Evolutionary conservation across 2,113 vertebrate genomes (phyloP).

Genomic region (Ptilorrhoa leucosticta): DNA sequence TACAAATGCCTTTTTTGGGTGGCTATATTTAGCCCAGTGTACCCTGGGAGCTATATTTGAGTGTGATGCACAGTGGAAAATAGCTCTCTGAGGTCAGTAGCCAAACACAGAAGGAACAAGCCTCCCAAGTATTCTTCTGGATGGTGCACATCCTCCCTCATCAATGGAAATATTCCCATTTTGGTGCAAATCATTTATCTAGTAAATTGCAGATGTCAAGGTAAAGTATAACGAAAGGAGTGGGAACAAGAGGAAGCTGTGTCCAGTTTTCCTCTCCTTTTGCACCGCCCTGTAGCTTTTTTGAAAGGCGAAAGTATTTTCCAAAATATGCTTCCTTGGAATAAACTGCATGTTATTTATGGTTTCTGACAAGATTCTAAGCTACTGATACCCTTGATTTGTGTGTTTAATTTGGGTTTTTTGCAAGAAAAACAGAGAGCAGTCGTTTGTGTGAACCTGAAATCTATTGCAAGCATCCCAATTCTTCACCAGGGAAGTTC

Average conservation of each 20-base stretch:
- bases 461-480: not conserved
- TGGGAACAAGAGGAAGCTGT: not conserved
- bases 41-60: not conserved
- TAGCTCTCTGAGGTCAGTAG: not conserved
- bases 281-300: not conserved
- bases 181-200: not conserved
- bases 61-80: not conserved
- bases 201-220: not conserved
- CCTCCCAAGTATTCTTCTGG: not conserved
- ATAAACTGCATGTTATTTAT: not conserved
- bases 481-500: not conserved
- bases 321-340: not conserved
- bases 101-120: not conserved
- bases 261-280: not conserved
- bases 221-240: not conserved
- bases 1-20: not conserved
- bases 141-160: not conserved
- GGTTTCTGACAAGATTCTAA: not conserved
- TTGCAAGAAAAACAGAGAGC: not conserved
- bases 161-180: not conserved
- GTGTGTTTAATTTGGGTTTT: not conserved
- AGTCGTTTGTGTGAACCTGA: not conserved
- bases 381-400: not conserved
- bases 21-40: not conserved
- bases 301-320: not conserved